These are phyloP conservation scores for Holothuria leucospilota DNA, from an alignment of 53 echinoderm and acorn worm species.

Conservation along the genomic window DNA sequence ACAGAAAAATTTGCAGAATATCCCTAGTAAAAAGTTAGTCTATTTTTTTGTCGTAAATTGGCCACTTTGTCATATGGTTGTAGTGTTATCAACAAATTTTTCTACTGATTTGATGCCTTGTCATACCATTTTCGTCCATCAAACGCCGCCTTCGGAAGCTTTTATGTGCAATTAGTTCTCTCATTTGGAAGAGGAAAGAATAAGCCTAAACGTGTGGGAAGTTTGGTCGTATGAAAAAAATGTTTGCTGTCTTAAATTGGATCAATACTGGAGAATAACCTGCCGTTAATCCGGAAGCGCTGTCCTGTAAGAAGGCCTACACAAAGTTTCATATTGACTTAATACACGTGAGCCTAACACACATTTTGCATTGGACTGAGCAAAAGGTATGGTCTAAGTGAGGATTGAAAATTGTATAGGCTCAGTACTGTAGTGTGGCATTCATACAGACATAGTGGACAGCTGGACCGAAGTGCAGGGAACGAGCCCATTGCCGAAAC, in stretches of 20 bases:
- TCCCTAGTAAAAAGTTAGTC: too few relatives aligned
- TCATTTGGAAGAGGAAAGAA: too few relatives aligned
- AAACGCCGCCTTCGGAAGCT: conserved; percentile 13
- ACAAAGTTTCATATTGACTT: background rate
- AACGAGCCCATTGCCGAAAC: conserved; percentile 26
- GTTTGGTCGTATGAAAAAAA: too few relatives aligned
- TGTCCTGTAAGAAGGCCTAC: background rate
- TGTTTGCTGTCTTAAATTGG: conserved; percentile 18
- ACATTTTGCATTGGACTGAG: too few relatives aligned
- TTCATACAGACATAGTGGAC: background rate
- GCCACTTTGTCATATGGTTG: conserved; percentile 39
- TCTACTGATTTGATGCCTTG: conserved; percentile 21
- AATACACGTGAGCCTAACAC: too few relatives aligned
- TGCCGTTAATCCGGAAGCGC: conserved; percentile 42
- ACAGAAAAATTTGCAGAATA: too few relatives aligned
- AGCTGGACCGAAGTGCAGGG: conserved; percentile 13
- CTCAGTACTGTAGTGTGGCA: too few relatives aligned
- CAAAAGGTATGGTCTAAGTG: too few relatives aligned
- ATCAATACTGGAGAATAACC: conserved; percentile 3
- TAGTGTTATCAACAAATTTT: conserved; percentile 33
- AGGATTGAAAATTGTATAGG: too few relatives aligned
- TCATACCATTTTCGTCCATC: conserved; percentile 16
- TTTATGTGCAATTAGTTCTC: background rate
- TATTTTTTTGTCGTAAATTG: background rate
- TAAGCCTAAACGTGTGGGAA: too few relatives aligned